A percentile compares a stretch with the other conserved stretches of the same genome.
phyloP scores from a whole-genome alignment of 1,140 invertebrate genomes.

The Drosophila truncata region DNA sequence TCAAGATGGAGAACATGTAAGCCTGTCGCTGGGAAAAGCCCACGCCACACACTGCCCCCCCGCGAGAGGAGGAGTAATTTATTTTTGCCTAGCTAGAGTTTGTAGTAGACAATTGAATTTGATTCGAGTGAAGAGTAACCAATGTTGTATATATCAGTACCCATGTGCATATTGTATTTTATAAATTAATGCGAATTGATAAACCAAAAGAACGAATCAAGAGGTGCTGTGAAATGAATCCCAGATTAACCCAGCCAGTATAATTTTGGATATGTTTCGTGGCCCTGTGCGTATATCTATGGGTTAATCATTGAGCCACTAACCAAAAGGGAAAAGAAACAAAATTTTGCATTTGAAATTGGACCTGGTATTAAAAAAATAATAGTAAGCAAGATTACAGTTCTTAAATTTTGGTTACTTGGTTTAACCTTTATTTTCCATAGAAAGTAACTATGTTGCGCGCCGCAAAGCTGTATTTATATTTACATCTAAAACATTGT shows the following conservation, averaged over 20 bases:
- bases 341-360: constrained; percentile 11
- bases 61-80: constrained; percentile 45
- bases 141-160: constrained; percentile 61
- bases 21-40: background rate
- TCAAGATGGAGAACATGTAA: constrained; percentile 84
- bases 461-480: too few relatives aligned
- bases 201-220: constrained; percentile 32
- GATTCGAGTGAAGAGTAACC: constrained; percentile 37
- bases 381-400: background rate
- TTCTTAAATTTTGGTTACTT: background rate
- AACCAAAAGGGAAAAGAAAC: constrained; percentile 1
- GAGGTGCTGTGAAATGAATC: constrained; percentile 53
- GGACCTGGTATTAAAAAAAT: background rate
- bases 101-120: constrained; percentile 64
- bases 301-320: constrained; percentile 17
- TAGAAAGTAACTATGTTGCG: too few relatives aligned
- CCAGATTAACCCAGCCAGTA: constrained; percentile 25
- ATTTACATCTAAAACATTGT: too few relatives aligned
- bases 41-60: constrained; percentile 13
- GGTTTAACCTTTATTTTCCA: background rate
- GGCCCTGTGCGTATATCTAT: constrained; percentile 42
- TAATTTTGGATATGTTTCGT: constrained; percentile 47
- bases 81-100: constrained; percentile 71
- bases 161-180: constrained; percentile 53
- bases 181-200: constrained; percentile 57